Percentiles rank a stretch among this genome's conserved stretches.
phyloP scores from a whole-genome alignment of 2,888 invertebrate genomes.

The Bhutanitis thaidina region DNA sequence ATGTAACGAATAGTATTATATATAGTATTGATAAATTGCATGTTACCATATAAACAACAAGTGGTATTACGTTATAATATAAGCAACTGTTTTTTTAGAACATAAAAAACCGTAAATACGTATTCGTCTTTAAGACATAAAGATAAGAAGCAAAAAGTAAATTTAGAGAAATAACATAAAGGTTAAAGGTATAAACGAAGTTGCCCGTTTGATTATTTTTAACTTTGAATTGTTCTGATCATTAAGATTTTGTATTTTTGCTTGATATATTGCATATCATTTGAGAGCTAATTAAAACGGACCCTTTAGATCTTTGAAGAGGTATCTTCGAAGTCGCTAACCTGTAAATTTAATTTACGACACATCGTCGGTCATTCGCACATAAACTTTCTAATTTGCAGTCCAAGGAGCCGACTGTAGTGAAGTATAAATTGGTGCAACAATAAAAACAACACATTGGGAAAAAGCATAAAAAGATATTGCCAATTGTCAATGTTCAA shows the following conservation, averaged over 20 bases:
- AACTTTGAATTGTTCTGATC: slow-evolving; percentile 29
- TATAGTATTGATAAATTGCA: too few species aligned
- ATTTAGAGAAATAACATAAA: slow-evolving; percentile 9
- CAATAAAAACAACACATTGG: slow-evolving; percentile 70
- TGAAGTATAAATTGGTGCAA: slow-evolving; percentile 55
- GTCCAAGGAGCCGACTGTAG: slow-evolving; percentile 45
- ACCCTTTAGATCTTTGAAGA: slow-evolving; percentile 42
- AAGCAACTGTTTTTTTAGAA: slow-evolving; percentile 16
- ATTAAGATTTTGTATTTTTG: slow-evolving; percentile 49
- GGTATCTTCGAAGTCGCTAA: slow-evolving; percentile 48
- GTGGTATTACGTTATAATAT: too few species aligned
- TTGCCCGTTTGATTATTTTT: slow-evolving; percentile 1
- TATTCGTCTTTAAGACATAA: slow-evolving; percentile 17
- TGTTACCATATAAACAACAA: too few species aligned
- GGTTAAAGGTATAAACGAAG: neutral
- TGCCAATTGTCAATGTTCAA: slow-evolving; percentile 60
- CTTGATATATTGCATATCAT: slow-evolving; percentile 70
- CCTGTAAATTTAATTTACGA: slow-evolving; percentile 72
- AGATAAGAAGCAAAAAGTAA: slow-evolving; percentile 11
- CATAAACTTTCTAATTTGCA: slow-evolving; percentile 77
- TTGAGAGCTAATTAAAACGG: slow-evolving; percentile 65
- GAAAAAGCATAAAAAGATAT: slow-evolving; percentile 67
- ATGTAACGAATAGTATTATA: too few species aligned
- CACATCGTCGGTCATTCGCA: slow-evolving; percentile 55
- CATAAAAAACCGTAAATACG: slow-evolving; percentile 9